Percentiles rank a stretch among this genome's conserved stretches.
These are phyloP conservation scores for Canis aureus DNA, from an alignment of 2,113 vertebrate genomes.

Conservation along the genomic window DNA sequence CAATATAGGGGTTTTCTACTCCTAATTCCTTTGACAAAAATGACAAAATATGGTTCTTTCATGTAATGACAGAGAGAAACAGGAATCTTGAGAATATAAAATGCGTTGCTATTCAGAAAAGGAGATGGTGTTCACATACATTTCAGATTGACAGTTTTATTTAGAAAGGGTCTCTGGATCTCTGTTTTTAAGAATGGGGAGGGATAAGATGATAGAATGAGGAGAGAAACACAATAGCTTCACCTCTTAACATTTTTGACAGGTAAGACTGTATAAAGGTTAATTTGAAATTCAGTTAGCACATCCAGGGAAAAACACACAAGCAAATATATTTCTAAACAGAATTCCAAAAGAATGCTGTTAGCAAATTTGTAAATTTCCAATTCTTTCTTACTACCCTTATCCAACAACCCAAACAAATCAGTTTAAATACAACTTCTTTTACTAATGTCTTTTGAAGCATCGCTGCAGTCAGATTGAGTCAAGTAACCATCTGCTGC, in stretches of 20 bases:
- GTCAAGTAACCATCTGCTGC: slow-evolving; percentile 90
- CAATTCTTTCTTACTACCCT: slow-evolving; percentile 80
- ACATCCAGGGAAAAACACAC: slow-evolving; percentile 50
- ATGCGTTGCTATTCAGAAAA: neutral
- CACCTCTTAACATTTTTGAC: slow-evolving; percentile 15
- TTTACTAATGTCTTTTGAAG: slow-evolving; percentile 84
- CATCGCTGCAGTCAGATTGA: slow-evolving; percentile 84
- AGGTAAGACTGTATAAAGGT: slow-evolving; percentile 58
- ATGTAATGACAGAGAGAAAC: slow-evolving; percentile 67
- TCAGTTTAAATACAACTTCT: slow-evolving; percentile 82
- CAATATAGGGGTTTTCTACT: slow-evolving; percentile 45
- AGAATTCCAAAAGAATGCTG: slow-evolving; percentile 65
- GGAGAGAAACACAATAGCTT: neutral
- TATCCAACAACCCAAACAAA: slow-evolving; percentile 83
- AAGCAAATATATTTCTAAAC: slow-evolving; percentile 63
- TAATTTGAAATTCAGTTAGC: slow-evolving; percentile 64
- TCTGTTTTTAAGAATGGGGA: slow-evolving; percentile 34
- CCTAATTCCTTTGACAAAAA: slow-evolving; percentile 67
- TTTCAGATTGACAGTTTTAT: slow-evolving; percentile 53
- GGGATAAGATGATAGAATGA: neutral
- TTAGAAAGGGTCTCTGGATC: slow-evolving; percentile 48
- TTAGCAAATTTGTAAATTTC: slow-evolving; percentile 77
- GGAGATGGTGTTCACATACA: neutral
- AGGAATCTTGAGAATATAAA: slow-evolving; percentile 65
- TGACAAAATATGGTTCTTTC: slow-evolving; percentile 73